Percentiles rank a stretch among this genome's conserved stretches.
These are phyloP conservation scores for Tylochromis polylepis DNA, from an alignment of 2,113 vertebrate genomes.

Conservation along the genomic window DNA sequence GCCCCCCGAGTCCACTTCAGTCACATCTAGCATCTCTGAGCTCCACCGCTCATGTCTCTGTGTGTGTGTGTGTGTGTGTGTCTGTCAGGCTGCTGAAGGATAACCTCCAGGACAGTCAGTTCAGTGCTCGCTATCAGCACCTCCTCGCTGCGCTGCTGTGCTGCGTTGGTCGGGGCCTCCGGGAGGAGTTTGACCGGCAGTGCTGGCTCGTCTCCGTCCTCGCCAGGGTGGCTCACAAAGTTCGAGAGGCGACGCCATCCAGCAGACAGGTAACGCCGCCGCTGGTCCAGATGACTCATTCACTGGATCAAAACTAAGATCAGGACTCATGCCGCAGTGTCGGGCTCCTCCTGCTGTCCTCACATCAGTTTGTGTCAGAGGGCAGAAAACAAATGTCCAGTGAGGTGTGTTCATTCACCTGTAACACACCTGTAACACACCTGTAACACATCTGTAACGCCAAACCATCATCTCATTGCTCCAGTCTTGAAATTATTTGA, in stretches of 20 bases:
- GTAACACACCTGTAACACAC: neutral
- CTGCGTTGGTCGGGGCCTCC: conserved; percentile 86
- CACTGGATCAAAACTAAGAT: neutral
- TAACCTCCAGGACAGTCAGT: conserved; percentile 91
- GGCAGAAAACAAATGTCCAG: neutral
- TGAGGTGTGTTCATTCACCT: neutral
- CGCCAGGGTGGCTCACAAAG: conserved; percentile 83
- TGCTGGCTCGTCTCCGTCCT: conserved; percentile 86
- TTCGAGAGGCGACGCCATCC: conserved; percentile 82
- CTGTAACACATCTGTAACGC: neutral
- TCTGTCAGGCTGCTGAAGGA: conserved; percentile 89
- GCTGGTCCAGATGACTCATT: neutral
- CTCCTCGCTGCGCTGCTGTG: conserved; percentile 90
- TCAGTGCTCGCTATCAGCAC: conserved; percentile 94
- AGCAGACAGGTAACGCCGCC: conserved; percentile 74
- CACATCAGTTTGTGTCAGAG: neutral
- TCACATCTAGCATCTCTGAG: neutral
- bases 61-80: neutral
- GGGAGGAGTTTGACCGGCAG: conserved; percentile 92
- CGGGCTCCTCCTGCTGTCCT: neutral
- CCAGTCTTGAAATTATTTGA: neutral
- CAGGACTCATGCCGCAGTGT: neutral
- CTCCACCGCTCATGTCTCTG: neutral
- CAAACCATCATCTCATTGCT: neutral
- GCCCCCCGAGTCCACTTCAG: accelerated